These are phyloP conservation scores for Condylostylus longicornis DNA, from an alignment of 1,140 invertebrate genomes.

Conservation along the genomic window DNA sequence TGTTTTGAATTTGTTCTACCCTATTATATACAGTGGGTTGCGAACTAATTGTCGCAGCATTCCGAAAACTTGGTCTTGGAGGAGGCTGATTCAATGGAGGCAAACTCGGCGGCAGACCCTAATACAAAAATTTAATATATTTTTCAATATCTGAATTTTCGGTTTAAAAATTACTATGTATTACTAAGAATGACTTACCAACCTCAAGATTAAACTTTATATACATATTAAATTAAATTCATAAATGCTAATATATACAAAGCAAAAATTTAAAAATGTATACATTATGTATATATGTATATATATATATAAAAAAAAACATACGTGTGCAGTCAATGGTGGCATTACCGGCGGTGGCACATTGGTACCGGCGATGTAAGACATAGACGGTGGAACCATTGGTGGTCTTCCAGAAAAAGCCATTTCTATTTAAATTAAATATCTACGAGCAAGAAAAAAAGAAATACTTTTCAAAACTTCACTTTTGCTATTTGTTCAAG, in stretches of 20 bases:
- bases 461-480: too few species aligned
- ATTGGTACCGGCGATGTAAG: slow-evolving; percentile 35
- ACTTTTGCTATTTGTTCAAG: too few species aligned
- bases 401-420: too few species aligned
- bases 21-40: slow-evolving; percentile 29
- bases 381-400: slow-evolving; percentile 41
- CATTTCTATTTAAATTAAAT: too few species aligned
- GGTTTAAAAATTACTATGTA: neutral
- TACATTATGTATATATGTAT: neutral
- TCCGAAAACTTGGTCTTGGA: slow-evolving; percentile 28
- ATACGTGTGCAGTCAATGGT: slow-evolving; percentile 34
- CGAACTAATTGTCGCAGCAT: slow-evolving; percentile 30
- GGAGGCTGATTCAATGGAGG: slow-evolving; percentile 32
- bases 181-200: slow-evolving; percentile 14
- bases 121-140: neutral
- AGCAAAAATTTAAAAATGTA: neutral
- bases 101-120: slow-evolving; percentile 33
- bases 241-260: neutral
- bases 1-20: slow-evolving; percentile 21
- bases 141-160: neutral
- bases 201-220: neutral
- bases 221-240: slow-evolving; percentile 1
- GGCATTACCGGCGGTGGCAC: slow-evolving; percentile 34
- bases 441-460: too few species aligned
- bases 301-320: slow-evolving; percentile 11